Percentiles rank a stretch among this genome's conserved stretches.
phyloP scores from a whole-genome alignment of 2,797 vertebrate species.

The Scarus forsteni region DNA sequence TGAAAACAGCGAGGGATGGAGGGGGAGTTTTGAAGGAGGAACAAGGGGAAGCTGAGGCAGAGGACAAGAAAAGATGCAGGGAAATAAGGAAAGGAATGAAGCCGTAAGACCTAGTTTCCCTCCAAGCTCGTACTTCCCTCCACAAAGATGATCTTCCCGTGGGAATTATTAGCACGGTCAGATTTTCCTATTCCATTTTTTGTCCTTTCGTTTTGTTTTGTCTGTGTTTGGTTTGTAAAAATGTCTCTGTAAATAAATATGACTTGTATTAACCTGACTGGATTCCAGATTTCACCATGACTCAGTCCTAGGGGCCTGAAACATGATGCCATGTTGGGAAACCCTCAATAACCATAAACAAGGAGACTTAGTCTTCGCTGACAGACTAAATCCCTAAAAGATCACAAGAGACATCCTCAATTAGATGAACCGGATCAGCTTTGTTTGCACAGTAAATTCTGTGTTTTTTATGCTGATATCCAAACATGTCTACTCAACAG shows the following conservation, averaged over 20 bases:
- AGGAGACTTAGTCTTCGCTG: slow-evolving; percentile 3
- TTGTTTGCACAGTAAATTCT: slow-evolving; percentile 50
- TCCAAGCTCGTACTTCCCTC: not conserved
- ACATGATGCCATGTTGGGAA: slow-evolving; percentile 16
- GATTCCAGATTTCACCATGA: slow-evolving; percentile 12
- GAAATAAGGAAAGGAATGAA: not conserved
- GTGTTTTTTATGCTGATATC: slow-evolving; percentile 13
- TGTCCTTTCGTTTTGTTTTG: slow-evolving; percentile 20
- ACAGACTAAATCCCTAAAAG: slow-evolving; percentile 24
- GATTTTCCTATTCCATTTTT: not conserved
- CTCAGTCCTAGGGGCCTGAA: not conserved
- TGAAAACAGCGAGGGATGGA: slow-evolving; percentile 42
- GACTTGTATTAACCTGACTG: slow-evolving; percentile 17
- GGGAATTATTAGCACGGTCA: not conserved
- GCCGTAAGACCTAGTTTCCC: not conserved
- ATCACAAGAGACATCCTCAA: slow-evolving; percentile 34
- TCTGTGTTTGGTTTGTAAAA: slow-evolving; percentile 32
- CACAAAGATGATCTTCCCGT: not conserved
- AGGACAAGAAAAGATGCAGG: not conserved
- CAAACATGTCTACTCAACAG: not conserved
- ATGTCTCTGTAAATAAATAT: slow-evolving; percentile 15
- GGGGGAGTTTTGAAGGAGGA: slow-evolving; percentile 3
- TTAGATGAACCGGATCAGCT: slow-evolving; percentile 30
- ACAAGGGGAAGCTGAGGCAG: slow-evolving; percentile 1
- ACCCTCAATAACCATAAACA: slow-evolving; percentile 14